Conservation (phyloP, 2,113 vertebrate genomes). For the Hemichromis elongatus region DNA sequence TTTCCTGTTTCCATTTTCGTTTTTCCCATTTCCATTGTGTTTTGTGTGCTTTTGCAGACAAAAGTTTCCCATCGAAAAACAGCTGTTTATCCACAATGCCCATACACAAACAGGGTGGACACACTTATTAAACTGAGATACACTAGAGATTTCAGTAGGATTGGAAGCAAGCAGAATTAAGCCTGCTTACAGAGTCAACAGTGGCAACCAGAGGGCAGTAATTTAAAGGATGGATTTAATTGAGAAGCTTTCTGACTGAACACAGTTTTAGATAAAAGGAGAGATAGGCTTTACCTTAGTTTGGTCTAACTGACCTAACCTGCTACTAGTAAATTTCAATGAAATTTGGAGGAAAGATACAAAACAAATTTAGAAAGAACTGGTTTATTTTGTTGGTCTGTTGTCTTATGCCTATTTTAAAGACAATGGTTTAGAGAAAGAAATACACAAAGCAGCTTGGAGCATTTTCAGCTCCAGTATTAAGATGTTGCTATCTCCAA, state of each 20-base stretch:
- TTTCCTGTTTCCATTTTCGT: too few species aligned
- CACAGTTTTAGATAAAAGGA: neutral
- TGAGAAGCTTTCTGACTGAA: neutral
- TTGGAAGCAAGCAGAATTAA: neutral
- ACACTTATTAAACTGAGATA: neutral
- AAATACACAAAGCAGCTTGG: neutral
- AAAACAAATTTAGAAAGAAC: neutral
- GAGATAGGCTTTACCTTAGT: neutral
- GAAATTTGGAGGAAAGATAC: neutral
- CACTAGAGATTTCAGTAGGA: neutral
- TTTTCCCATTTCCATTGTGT: too few species aligned
- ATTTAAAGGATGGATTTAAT: neutral
- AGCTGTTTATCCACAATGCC: neutral
- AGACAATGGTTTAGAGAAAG: neutral
- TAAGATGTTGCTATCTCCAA: neutral
- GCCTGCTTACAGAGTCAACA: neutral
- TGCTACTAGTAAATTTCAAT: neutral
- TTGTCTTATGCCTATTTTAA: neutral
- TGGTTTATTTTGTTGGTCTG: neutral
- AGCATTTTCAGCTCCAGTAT: neutral
- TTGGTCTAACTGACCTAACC: neutral
- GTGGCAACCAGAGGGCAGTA: neutral
- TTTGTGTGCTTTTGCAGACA: too few species aligned
- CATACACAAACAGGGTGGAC: neutral
- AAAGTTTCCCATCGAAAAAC: neutral